Base-by-base conservation (phyloP, 2,797 vertebrate genomes). In the Coregonus suidteri region DNA sequence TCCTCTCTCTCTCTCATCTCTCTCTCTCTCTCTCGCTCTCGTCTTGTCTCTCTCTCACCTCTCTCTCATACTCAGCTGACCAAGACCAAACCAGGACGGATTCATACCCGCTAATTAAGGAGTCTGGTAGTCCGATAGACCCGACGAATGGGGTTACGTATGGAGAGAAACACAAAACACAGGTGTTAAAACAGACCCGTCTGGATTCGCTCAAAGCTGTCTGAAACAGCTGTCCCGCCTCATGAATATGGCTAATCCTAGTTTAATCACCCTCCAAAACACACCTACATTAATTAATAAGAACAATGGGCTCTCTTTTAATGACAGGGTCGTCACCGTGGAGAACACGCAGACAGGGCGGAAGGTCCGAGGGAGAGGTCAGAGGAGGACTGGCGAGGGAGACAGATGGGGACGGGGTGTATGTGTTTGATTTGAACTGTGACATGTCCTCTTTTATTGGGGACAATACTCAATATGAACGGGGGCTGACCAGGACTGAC, bases 181-280 rank as follows among this genome's bases (percentile, higher is more conserved):
- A 89, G 91, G 83, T n/a, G 90, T 90, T 85, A 90, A 94, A 94
- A 91, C 92, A 93, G 91, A 90, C 83, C 82, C 77, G 73, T 84
- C 87, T 86, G n/a, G 88, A 91, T 92, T 91, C 86, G 84, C 82
- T 88, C 85, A 93, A 94, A 93, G 92, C 93, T 93, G 92, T 93
- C 90, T 91, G 90, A 94, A 94, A n/a, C n/a, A 94, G 91, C 93
- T 94, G 93, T 90, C n/a, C 90, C 83, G 80, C 81, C 93, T 95
- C 92, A 94, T 95, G 93, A 95, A 95, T 95, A 95, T 95, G n/a
- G 94, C 88, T 93, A 94, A 95, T 95, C 92, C 88, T 70, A 84
- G 88, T 92, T 93, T 92, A n/a, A 92, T 89, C 72, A 84, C 76
- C 53, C 74, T 64, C 59, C 20, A 54, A 71, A 79, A 75, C 83